phyloP scores from a whole-genome alignment of 2,113 vertebrate genomes.

The Drymodes brunneopygia region DNA sequence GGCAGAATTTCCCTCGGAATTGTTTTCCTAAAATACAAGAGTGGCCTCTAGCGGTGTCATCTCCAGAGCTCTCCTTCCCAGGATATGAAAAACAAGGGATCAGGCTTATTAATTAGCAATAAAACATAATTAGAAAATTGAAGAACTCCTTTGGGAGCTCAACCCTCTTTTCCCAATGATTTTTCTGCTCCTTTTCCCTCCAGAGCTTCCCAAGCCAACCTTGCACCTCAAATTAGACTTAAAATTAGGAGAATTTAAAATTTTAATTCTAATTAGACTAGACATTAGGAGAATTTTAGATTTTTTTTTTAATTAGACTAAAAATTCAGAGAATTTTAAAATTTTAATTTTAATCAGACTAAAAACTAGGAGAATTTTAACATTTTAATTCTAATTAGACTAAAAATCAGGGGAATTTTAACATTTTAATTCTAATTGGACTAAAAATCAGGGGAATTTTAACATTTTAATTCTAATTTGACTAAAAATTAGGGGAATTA shows the following conservation, averaged over 20 bases:
- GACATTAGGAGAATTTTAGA: background rate
- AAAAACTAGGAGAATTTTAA: background rate
- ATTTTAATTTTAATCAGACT: background rate
- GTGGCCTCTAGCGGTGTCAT: constrained; percentile 16
- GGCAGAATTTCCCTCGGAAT: rapidly evolving
- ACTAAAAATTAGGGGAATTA: background rate
- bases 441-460: background rate
- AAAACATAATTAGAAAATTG: background rate
- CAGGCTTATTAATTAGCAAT: too few relatives aligned
- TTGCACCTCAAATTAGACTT: background rate
- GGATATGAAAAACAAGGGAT: rapidly evolving
- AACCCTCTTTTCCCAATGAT: background rate
- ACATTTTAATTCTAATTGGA: background rate
- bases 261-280: background rate
- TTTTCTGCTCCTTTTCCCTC: background rate
- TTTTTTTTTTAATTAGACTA: background rate
- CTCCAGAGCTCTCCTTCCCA: background rate
- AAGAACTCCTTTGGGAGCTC: background rate
- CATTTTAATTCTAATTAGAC: background rate
- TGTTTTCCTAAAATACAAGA: background rate
- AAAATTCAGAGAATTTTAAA: background rate
- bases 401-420: background rate
- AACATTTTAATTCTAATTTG: background rate
- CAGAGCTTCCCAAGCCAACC: background rate
- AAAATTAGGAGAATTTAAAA: background rate